These are phyloP conservation scores for Drepana arcuata DNA, from an alignment of 1,140 invertebrate species.

Conservation along the genomic window DNA sequence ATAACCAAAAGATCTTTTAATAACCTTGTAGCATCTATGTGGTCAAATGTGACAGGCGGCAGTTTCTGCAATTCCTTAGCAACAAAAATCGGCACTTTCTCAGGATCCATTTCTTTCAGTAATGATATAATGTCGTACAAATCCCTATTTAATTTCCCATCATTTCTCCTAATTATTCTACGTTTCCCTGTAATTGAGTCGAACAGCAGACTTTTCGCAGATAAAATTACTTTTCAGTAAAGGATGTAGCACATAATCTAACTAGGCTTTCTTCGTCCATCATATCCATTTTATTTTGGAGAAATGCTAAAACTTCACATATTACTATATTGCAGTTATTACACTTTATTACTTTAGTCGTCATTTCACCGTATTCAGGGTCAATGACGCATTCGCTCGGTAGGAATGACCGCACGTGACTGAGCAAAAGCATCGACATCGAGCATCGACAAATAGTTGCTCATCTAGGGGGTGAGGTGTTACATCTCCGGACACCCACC, in stretches of 20 bases:
- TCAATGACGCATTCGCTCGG: too few species aligned
- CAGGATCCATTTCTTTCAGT: background rate
- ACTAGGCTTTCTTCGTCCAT: slow-evolving; percentile 3
- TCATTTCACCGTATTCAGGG: too few species aligned
- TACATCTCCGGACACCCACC: too few species aligned
- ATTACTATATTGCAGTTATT: slow-evolving; percentile 8
- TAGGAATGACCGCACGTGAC: too few species aligned
- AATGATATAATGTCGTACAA: background rate
- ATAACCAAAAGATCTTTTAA: background rate
- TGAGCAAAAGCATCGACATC: too few species aligned
- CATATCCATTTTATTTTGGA: slow-evolving; percentile 8
- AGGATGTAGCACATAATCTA: background rate
- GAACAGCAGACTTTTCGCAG: background rate
- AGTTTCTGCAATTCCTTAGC: background rate
- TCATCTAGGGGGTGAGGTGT: too few species aligned
- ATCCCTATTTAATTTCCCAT: background rate
- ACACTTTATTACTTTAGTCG: slow-evolving; percentile 3
- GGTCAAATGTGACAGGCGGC: background rate
- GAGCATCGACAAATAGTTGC: too few species aligned
- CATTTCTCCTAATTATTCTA: background rate
- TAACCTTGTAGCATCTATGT: background rate
- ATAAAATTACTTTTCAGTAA: background rate
- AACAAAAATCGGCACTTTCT: background rate
- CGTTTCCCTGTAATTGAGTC: background rate
- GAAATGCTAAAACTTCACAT: slow-evolving; percentile 5